A percentile compares a stretch with the other conserved stretches of the same genome.
Conservation (phyloP, 2,113 vertebrate species). For the Alectura lathami region DNA sequence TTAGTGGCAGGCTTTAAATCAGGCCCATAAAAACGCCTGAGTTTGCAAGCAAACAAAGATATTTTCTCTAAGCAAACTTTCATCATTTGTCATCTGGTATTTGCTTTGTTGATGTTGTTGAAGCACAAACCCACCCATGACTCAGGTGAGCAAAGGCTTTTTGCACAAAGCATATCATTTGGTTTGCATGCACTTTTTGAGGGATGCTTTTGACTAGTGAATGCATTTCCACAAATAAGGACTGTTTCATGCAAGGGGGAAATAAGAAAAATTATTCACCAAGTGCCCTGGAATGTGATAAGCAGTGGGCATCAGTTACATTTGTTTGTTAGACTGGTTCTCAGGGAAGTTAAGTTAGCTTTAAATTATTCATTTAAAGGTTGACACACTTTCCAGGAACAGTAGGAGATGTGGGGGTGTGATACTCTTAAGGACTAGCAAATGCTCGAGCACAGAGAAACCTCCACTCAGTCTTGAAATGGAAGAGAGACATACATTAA, state of each 20-base stretch:
- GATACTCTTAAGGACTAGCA: constrained; percentile 19
- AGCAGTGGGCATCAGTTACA: not conserved
- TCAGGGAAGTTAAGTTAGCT: constrained; percentile 31
- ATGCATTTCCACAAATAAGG: not conserved
- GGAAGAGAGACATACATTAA: not conserved
- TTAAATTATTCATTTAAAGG: constrained; percentile 47
- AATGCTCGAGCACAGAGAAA: constrained; percentile 11
- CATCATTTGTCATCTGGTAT: constrained; percentile 9
- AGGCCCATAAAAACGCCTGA: not conserved
- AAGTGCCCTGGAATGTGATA: constrained; percentile 13
- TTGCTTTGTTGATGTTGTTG: not conserved
- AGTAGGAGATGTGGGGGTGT: constrained; percentile 27
- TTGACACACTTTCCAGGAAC: constrained; percentile 24
- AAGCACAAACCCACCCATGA: not conserved
- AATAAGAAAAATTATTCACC: constrained; percentile 35
- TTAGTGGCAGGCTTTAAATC: not conserved
- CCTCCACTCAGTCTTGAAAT: not conserved
- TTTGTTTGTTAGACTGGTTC: constrained; percentile 10
- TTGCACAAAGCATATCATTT: not conserved
- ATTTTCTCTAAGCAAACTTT: constrained; percentile 2
- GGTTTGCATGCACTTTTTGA: not conserved
- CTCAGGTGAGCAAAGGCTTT: not conserved
- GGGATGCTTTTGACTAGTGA: constrained; percentile 4
- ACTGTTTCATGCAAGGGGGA: not conserved
- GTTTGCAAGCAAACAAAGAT: not conserved